Evolutionary conservation across 2,888 invertebrate species (phyloP), one percentile per base, ranked within the genome.

Genomic region (Trimorus sp.): DNA sequence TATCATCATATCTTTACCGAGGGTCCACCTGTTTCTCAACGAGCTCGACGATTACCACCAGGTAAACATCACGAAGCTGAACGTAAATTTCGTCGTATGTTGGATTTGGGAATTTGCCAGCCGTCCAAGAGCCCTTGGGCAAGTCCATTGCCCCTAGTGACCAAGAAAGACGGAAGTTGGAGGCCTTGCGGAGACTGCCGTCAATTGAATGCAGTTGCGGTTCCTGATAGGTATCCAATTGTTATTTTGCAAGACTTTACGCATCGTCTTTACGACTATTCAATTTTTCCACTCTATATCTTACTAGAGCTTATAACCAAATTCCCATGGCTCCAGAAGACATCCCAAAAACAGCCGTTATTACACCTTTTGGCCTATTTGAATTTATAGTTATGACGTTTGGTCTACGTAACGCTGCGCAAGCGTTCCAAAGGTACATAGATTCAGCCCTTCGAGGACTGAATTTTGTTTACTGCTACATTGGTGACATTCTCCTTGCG

Each of bases 81-180:
- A 75, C 74, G 84, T 2, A 89, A 91, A 71, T 90, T 92, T 81
- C 54, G 83, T 3, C 4, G 54, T 0, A 88, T 92, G 89, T 77
- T 88, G 7, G 87, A 92, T 16, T 79, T 86, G 16, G 92, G 91
- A 0, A 91, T 92, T 11, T 91, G 91, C 45, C 85, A 91, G 3
- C 92, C 91, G 0, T 92, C 92, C 0, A 89, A 87, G 5, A 91
- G 91, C 48, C 82, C 86, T 1, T 92, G 91, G 91, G 86, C 92
- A 0, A 90, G 88, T 54, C 92, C 90, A 1, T 82, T 92, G 9
- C 89, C 89, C 69, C 59, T 89, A 48, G 88, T 85, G 0, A 70
- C 71, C 9, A 85, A 86, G 48, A 65, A 71, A 53, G 37, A 58
- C 11, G 80, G 81, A 9, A 45, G 15, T 9, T 84, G 79, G 83